Base-by-base conservation (phyloP, 2,113 vertebrate species). In the Polypterus bichir region DNA sequence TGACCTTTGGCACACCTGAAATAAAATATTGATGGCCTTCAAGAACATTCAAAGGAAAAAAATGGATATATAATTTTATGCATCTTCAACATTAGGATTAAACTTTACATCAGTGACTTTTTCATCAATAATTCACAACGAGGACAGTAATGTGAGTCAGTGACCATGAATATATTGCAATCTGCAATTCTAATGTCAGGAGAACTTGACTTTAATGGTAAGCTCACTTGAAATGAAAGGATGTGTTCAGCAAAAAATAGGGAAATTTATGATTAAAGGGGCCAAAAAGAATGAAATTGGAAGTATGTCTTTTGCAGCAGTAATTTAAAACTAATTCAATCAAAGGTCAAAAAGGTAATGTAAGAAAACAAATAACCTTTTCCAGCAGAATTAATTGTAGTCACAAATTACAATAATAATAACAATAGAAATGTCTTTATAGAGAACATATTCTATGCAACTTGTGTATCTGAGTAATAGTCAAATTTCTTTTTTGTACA, bases 1-100 rank as follows among this genome's bases (percentile, higher is more conserved):
- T 48, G 60, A 70, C 66, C 72, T 68, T 61, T 53, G 49, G 54
- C 60, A 27, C 49, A 5, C 44, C 49, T 27, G 48, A 44, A 49
- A 49, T 49, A 9, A 60, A 49, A 60, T 49, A 60, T 60, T 60
- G 59, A 60, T 49, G 59, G 59, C 6, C 2, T 11, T 60, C 51
- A 49, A 44, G 48, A 60, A 49, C n/a, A 27, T 48, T 60, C 9
- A 4, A 5, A 49, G 45, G 44, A 7, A 48, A 60, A 59, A 59
- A 48, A 6, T n/a, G 46, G 4, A 49, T 48, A 49, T 49, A 44
- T 49, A 49, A 59, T 63, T 9, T 48, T 48, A 5, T 44, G 54
- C 55, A 49, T 7, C 46, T 49, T 27, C 49, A 44, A 6, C 6
- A 45, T 27, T 4, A 6, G 47, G 48, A 61, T 63, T 46, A 47